Evolutionary conservation across 1,140 invertebrate genomes (phyloP).

Genomic region (Drosophila kurseongensis): DNA sequence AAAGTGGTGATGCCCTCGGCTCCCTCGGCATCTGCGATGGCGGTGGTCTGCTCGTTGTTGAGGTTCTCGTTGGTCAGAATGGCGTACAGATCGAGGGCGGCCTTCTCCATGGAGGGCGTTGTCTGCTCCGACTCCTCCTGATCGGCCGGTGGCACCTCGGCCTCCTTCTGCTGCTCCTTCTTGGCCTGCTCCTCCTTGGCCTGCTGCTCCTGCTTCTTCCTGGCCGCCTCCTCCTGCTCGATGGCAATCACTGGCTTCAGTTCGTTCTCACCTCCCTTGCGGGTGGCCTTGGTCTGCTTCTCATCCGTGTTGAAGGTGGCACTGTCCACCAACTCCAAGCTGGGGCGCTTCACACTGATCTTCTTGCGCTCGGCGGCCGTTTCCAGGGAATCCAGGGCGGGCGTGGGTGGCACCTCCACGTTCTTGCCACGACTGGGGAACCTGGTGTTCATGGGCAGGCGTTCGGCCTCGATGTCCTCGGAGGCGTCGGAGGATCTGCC

Average conservation of each 20-base stretch:
- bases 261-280: slow-evolving; percentile 73
- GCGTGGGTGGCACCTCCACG: slow-evolving; percentile 70
- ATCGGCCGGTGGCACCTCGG: slow-evolving; percentile 39
- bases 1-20: slow-evolving; percentile 79
- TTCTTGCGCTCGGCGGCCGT: slow-evolving; percentile 85
- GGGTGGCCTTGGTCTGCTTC: slow-evolving; percentile 82
- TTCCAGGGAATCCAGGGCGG: slow-evolving; percentile 73
- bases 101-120: slow-evolving; percentile 91
- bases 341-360: slow-evolving; percentile 86
- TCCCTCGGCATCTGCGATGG: slow-evolving; percentile 18
- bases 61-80: slow-evolving; percentile 91
- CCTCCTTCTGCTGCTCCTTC: slow-evolving; percentile 51
- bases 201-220: slow-evolving; percentile 17
- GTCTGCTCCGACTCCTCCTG: slow-evolving; percentile 86
- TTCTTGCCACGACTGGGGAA: slow-evolving; percentile 89
- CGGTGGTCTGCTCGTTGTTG: slow-evolving; percentile 86
- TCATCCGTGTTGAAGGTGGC: slow-evolving; percentile 91
- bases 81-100: slow-evolving; percentile 91
- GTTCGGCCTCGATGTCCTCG: slow-evolving; percentile 87
- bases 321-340: slow-evolving; percentile 91
- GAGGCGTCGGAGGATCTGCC: slow-evolving; percentile 77
- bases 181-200: slow-evolving; percentile 22
- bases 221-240: slow-evolving; percentile 63
- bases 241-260: slow-evolving; percentile 71
- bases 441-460: slow-evolving; percentile 91